Evolutionary conservation across 2,797 vertebrate genomes (phyloP), one percentile per base, ranked within the genome.

Genomic region (Diplodus puntazzo): DNA sequence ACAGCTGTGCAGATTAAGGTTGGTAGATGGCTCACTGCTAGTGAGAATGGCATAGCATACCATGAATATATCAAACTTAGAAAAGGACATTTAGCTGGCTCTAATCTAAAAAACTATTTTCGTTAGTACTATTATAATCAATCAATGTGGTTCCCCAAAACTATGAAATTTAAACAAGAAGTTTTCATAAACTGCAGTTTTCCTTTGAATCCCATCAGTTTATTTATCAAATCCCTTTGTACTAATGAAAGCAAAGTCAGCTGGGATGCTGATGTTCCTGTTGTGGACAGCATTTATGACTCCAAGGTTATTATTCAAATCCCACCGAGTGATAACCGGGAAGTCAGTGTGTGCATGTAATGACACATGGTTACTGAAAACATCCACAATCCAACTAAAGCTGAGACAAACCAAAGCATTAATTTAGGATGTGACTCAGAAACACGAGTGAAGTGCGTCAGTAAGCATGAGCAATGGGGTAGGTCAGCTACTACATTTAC

Each of bases 351-450:
- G 11, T 18, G 12, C 10, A 11, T 25, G 11, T 45, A 16, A 23
- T 11, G 23, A 2, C 50, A 59, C 50, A n/a, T 48, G 9, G 14
- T 71, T 20, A 10, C 14, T 70, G 17, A 30, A 30, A 30, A 30
- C 27, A 30, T 30, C 27, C 12, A 10, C n/a, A 48, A 0, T 43
- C 12, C 1, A 27, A 27, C 34, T 59, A 5, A 59, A 65, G 13
- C 25, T 27, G 27, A 55, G 18, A 50, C 50, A 34, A 20, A 11
- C 42, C 12, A 34, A 18, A 30, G 27, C 11, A 61, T 18, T 21
- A 20, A 7, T 17, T 58, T 25, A 69, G 17, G 14, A 6, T 27
- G 34, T 71, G 59, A 77, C 27, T 81, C 46, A 75, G 49, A 66
- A 20, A 20, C 39, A 62, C 46, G 39, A 57, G 55, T 27, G 3